These are phyloP conservation scores for Spodoptera litura DNA, from an alignment of 1,140 invertebrate species.

Conservation along the genomic window DNA sequence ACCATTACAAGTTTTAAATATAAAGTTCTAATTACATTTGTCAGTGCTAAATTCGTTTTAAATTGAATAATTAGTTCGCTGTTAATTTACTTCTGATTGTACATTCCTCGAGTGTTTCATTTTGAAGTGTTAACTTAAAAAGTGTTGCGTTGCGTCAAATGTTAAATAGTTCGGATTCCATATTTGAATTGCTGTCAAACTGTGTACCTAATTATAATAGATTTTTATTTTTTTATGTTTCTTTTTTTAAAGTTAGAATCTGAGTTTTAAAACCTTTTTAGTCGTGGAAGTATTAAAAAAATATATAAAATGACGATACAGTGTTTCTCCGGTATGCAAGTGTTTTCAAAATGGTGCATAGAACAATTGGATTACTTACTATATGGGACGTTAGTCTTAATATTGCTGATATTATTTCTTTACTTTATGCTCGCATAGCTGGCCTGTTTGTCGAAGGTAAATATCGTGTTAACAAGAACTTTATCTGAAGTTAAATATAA, in stretches of 20 bases:
- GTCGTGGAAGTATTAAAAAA: too few relatives aligned
- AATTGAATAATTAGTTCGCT: neutral
- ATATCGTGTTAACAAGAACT: constrained; percentile 6
- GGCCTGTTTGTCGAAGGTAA: constrained; percentile 31
- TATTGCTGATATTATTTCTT: constrained; percentile 60
- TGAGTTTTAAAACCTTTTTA: too few relatives aligned
- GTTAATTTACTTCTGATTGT: neutral
- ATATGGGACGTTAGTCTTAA: constrained; percentile 59
- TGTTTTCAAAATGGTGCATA: constrained; percentile 51
- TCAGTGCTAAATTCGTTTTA: neutral
- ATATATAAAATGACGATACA: neutral
- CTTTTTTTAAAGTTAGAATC: too few relatives aligned
- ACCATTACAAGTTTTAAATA: constrained; percentile 17
- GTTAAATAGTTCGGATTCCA: neutral
- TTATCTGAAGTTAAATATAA: constrained; percentile 20
- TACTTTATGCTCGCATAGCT: constrained; percentile 59
- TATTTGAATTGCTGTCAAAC: neutral
- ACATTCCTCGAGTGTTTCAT: neutral
- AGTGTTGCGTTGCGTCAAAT: neutral
- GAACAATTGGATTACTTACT: constrained; percentile 66
- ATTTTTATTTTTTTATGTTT: too few relatives aligned
- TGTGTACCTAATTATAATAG: too few relatives aligned
- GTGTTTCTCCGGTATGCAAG: neutral
- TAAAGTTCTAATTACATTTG: constrained; percentile 17
- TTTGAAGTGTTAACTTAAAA: neutral